These are phyloP conservation scores for Leptinotarsa haldemani DNA, from an alignment of 2,888 invertebrate species.

Conservation along the genomic window DNA sequence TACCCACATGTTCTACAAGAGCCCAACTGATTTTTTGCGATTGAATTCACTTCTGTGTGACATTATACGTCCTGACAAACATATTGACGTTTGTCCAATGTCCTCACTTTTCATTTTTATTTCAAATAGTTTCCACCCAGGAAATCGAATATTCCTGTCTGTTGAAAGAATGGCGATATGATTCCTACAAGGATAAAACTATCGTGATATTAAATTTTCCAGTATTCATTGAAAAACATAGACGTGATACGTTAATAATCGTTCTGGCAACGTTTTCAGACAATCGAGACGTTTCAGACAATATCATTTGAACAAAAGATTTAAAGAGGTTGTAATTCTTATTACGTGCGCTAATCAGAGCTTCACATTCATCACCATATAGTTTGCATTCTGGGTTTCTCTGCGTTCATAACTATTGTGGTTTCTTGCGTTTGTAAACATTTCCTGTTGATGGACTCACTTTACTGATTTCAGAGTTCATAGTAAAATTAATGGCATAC, in stretches of 20 bases:
- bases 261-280: background rate
- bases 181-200: too few relatives aligned
- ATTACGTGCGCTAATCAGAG: conserved; percentile 10
- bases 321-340: background rate
- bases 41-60: too few relatives aligned
- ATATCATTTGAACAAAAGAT: background rate
- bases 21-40: too few relatives aligned
- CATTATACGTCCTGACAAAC: too few relatives aligned
- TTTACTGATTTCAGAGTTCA: background rate
- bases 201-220: too few relatives aligned
- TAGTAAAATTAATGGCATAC: background rate
- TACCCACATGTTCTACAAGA: too few relatives aligned
- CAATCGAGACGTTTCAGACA: background rate
- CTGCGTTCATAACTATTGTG: background rate
- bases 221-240: too few relatives aligned
- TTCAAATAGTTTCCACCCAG: too few relatives aligned
- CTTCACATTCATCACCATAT: conserved; percentile 7
- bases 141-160: too few relatives aligned
- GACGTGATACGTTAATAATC: background rate
- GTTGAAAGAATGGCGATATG: too few relatives aligned
- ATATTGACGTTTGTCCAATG: too few relatives aligned
- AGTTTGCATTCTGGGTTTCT: conserved; percentile 6
- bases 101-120: too few relatives aligned
- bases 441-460: background rate
- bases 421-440: background rate